Base-by-base conservation (phyloP, 2,113 vertebrate genomes). In the Rutilus rutilus region DNA sequence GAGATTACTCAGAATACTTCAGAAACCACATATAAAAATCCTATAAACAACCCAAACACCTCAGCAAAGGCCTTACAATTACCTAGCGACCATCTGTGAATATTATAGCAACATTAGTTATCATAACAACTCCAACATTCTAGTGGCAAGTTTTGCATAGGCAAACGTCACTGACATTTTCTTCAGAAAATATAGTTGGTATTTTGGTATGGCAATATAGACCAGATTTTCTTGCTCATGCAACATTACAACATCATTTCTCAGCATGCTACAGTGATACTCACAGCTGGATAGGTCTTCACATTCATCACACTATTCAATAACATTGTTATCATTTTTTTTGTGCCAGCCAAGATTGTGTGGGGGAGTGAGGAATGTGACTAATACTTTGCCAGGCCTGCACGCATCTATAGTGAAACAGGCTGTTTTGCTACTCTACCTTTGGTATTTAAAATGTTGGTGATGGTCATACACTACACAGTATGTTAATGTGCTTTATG, bases 291-390 rank as follows among this genome's bases (percentile, higher is more conserved):
- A 9, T 54, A 57, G 75, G 27, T 78, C 50, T 57, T 36, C 17
- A 57, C 11, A 30, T 30, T 77, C 23, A 54, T 77, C 27, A 54
- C 27, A 78, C 50, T 21, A 6, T 78, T 57, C 19, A 36, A 57
- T 21, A 77, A 54, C 27, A 33, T 77, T 77, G 25, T 52, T 57
- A 33, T 77, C 4, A 77, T 77, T 77, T 57, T 71, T 71, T 45
- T 7, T 74, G 23, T 47, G 71, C 39, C 39, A 15, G 39, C 23
- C 71, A 74, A 74, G 11, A 74, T 42, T 74, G 39, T 45, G 71
- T 45, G 75, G 15, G 9, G 50, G 50, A 33, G 75, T 77, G 75
- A 77, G 50, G 17, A 21, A 57, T 77, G 75, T 54, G 50, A 77
- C 75, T 57, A 33, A 78, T 78, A 2, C 50, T 78, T 30, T 52